A percentile compares a stretch with the other conserved stretches of the same genome.
These are phyloP conservation scores for Romanomermis culicivorax DNA, from an alignment of 2,888 invertebrate species.

Conservation along the genomic window DNA sequence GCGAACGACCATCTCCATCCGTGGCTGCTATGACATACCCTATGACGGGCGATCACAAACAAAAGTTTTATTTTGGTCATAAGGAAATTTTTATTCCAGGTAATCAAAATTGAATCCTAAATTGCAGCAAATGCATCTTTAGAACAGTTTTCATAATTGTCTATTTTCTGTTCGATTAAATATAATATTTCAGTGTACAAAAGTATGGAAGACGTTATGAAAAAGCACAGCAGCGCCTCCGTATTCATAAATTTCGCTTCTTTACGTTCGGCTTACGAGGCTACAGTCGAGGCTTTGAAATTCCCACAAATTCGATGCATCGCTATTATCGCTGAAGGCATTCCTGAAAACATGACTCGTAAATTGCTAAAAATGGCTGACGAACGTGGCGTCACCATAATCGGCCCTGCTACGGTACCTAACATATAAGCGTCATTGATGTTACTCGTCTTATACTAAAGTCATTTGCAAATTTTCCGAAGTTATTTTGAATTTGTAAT, in stretches of 20 bases:
- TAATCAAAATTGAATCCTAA: conserved; percentile 13
- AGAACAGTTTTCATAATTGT: too few relatives aligned
- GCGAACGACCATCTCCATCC: conserved; percentile 58
- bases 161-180: background rate
- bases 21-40: conserved; percentile 92
- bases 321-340: conserved; percentile 96
- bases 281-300: conserved; percentile 75
- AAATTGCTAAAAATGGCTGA: conserved; percentile 50
- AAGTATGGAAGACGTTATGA: conserved; percentile 85
- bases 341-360: conserved; percentile 92
- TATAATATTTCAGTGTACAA: conserved; percentile 50
- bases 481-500: too few relatives aligned
- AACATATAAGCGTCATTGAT: too few relatives aligned
- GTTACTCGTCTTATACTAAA: background rate
- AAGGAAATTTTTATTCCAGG: conserved; percentile 70
- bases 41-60: conserved; percentile 82
- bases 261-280: conserved; percentile 83
- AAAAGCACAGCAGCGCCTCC: conserved; percentile 76
- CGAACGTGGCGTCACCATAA: conserved; percentile 60
- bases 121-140: background rate
- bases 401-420: conserved; percentile 56
- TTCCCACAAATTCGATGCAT: conserved; percentile 79
- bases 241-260: conserved; percentile 92
- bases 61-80: conserved; percentile 98
- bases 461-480: background rate